A percentile compares a stretch with the other conserved stretches of the same genome.
Conservation (phyloP, 2,888 invertebrate genomes). For the Achlya flavicornis region DNA sequence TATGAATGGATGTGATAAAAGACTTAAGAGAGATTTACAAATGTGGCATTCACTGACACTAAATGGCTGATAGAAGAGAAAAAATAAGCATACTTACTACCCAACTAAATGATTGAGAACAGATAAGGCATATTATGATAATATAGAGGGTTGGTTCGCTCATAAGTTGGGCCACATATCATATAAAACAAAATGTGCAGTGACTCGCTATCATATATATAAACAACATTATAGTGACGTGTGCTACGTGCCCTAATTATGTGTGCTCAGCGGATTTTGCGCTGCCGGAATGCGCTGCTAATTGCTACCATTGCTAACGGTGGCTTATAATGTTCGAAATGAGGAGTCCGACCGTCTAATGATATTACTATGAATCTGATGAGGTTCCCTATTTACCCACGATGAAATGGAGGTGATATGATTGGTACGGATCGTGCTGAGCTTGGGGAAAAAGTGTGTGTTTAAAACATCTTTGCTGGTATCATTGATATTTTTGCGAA, state of each 20-base stretch:
- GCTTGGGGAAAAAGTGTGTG: no score
- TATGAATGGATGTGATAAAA: no score
- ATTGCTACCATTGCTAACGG: conserved; percentile 7
- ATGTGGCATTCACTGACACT: no score
- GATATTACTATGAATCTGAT: background rate
- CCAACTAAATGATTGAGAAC: no score
- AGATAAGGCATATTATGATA: no score
- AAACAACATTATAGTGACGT: conserved; percentile 18
- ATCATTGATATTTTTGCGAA: no score
- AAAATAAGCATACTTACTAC: no score
- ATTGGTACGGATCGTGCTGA: no score
- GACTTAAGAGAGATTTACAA: no score
- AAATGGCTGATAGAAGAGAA: no score
- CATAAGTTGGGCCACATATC: background rate
- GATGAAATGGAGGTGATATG: background rate
- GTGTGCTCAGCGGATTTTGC: conserved; percentile 17
- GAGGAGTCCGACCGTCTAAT: background rate
- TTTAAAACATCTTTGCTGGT: no score
- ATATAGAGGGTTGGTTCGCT: background rate
- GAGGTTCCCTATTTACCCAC: background rate
- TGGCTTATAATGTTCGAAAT: background rate
- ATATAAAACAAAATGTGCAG: conserved; percentile 3
- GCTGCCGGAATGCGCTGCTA: conserved; percentile 17
- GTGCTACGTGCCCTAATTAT: conserved; percentile 17
- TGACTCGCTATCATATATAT: conserved; percentile 12